A percentile compares a stretch with the other conserved stretches of the same genome.
These are phyloP conservation scores for Dipodomys stephensi DNA, from an alignment of 2,113 vertebrate genomes.

Conservation along the genomic window DNA sequence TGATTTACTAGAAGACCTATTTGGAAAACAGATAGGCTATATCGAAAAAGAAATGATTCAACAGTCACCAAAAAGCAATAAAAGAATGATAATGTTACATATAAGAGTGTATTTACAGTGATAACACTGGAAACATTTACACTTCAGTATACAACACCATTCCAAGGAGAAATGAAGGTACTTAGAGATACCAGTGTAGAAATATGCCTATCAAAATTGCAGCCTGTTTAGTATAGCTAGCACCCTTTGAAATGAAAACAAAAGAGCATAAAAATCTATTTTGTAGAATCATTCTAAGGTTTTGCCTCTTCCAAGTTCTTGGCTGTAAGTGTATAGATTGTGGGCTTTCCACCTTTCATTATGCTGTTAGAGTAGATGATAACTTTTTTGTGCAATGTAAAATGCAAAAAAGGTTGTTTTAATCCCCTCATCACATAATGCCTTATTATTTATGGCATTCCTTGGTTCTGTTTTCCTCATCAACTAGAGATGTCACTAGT, in stretches of 20 bases:
- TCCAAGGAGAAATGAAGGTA: slow-evolving; percentile 2
- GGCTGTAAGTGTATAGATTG: not conserved
- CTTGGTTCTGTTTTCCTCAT: not conserved
- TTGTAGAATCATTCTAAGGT: slow-evolving; percentile 3
- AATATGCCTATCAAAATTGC: not conserved
- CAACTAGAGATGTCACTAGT: not conserved
- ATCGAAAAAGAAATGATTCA: slow-evolving; percentile 65
- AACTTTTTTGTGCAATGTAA: not conserved
- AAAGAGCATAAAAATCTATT: not conserved
- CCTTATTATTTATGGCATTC: not conserved
- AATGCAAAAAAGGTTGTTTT: not conserved
- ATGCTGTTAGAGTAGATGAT: not conserved
- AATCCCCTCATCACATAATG: not conserved
- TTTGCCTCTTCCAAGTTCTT: not conserved
- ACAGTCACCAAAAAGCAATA: slow-evolving; percentile 57
- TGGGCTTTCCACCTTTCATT: not conserved
- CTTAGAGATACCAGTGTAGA: not conserved
- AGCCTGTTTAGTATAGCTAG: not conserved
- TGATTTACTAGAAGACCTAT: slow-evolving; percentile 70
- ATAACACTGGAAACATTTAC: slow-evolving; percentile 47
- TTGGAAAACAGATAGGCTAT: slow-evolving; percentile 54
- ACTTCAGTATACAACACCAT: not conserved
- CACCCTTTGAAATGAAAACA: not conserved
- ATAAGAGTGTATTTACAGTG: slow-evolving; percentile 16
- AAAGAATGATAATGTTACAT: slow-evolving; percentile 46